Evolutionary conservation across 2,888 invertebrate species (phyloP), one percentile per base, ranked within the genome.

Genomic region (Drosophila eohydei): DNA sequence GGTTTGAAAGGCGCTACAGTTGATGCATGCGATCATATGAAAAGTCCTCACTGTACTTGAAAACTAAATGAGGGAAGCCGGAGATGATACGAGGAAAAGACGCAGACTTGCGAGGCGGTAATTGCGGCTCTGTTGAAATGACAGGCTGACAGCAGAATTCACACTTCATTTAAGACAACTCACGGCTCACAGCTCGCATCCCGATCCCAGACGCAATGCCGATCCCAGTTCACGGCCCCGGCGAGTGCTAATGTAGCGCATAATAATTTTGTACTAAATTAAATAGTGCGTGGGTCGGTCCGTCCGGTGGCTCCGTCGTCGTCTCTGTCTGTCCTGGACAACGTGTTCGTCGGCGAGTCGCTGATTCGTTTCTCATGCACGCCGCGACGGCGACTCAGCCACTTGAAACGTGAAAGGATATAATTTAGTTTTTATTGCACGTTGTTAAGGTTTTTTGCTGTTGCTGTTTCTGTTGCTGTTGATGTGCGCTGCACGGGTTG

Each of bases 251-350:
- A 87, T 87, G 87, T 84, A 72, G 89, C 90, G 85, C 89, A 90
- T 90, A 87, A 90, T 89, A 89, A 87, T 87, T 87, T 90, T 84
- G 89, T 87, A 82, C 89, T 74, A 90, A 89, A 90, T 87, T 87
- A 87, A 90, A 87, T 89, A 87, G 88, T 87, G 89, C 89, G 90
- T 87, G 87, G 90, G 90, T 76, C 81, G 86, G 58, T 46, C 64
- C 30, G 62, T 58, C 43, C 48, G 57, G 21, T 48, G 41, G 30
- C 21, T 54, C 44, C 50, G 51, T 32, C 41, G 48, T 16, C 40
- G 44, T 44, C 26, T 52, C 50, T 52, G 48, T 36, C 43, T 44
- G 46, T 34, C 44, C 71, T 76, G 72, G 69, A 65, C 90, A 81
- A 77, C 89, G 83, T 88, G 83, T 86, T 88, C 26, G 38, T 50